Evolutionary conservation across 2,113 vertebrate genomes (phyloP).

Genomic region (Desmodus rotundus): DNA sequence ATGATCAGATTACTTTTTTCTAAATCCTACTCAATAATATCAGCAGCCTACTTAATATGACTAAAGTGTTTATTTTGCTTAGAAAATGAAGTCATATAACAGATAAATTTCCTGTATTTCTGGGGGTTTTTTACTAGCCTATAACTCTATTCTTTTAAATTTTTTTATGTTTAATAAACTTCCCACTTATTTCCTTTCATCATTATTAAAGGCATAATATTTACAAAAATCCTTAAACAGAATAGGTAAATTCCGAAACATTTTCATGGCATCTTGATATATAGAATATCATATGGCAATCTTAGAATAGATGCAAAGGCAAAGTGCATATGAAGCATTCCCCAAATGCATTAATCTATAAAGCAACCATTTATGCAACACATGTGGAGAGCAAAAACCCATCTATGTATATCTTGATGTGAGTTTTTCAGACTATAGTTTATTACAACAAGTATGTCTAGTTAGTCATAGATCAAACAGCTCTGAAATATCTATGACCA

Average conservation of each 20-base stretch:
- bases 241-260: neutral
- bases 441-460: neutral
- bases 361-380: neutral
- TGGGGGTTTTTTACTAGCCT: neutral
- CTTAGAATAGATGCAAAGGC: neutral
- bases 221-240: neutral
- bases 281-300: neutral
- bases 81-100: neutral
- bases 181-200: neutral
- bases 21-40: neutral
- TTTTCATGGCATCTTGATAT: neutral
- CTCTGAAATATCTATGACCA: neutral
- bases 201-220: neutral
- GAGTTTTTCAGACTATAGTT: neutral
- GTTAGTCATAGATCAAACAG: neutral
- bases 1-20: slow-evolving; percentile 21
- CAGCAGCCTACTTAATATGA: neutral
- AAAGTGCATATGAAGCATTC: neutral
- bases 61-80: neutral
- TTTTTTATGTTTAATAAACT: neutral
- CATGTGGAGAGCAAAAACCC: neutral
- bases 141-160: neutral
- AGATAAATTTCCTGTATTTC: neutral
- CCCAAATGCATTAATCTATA: neutral
- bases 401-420: neutral